Evolutionary conservation across 2,888 invertebrate genomes (phyloP), one percentile per base, ranked within the genome.

Genomic region (Chironomus tentans): DNA sequence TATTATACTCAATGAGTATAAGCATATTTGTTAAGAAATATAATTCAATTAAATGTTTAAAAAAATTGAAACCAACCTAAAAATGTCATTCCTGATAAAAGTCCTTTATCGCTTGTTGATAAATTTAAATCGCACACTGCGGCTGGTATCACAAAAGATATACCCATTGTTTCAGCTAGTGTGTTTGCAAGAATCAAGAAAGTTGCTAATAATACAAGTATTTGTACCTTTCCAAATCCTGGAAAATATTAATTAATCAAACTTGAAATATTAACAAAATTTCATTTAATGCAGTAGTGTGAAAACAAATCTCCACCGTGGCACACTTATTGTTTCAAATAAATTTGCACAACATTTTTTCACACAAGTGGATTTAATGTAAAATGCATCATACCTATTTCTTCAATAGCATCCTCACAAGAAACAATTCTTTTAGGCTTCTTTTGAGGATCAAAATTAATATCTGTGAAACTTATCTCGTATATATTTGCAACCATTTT

Each of bases 121-220:
- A 90, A 84, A 2, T 85, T 80, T 68, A 91, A 85, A 81, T 91
- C 91, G 79, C 91, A 91, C 82, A 90, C 89, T 0, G 91, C 90
- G 0, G 90, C 88, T 12, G 91, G 90, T 73, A 88, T 86, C 70
- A 91, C 87, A 79, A 90, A 90, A 76, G 89, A 88, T 82, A 90
- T 87, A 1, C 88, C 88, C 83, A 90, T 85, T 12, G 89, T 89
- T 83, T 90, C 90, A 82, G 89, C 87, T 77, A 91, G 18, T 4
- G 46, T 47, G 10, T 46, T 70, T 21, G 46, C 13, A 10, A 70
- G 21, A 21, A 70, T 12, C 13, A 70, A 7, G 10, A 47, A 48
- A 6, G 22, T 10, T 13, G 21, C 13, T 7, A 48, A 21, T 13
- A 70, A 5, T 18, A 70, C 7, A 15, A 22, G 7, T 5, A 70